A percentile compares a stretch with the other conserved stretches of the same genome.
Conservation (phyloP, 2,888 invertebrate species). For the Agriopis aurantiaria region DNA sequence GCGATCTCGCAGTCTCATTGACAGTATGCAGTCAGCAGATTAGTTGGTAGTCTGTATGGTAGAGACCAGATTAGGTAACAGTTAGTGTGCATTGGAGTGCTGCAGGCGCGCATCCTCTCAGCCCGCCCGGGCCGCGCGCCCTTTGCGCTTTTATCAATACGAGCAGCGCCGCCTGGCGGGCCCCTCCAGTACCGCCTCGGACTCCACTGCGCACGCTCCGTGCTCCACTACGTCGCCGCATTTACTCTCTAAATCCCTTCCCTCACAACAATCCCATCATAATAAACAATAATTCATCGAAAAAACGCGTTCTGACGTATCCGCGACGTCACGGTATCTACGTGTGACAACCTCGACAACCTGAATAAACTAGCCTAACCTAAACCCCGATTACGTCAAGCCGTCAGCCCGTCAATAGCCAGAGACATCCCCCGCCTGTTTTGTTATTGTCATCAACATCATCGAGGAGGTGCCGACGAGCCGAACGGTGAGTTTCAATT, state of each 20-base stretch:
- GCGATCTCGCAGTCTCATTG: background rate
- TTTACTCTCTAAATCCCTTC: slow-evolving; percentile 65
- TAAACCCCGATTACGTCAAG: slow-evolving; percentile 62
- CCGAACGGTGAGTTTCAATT: slow-evolving; percentile 68
- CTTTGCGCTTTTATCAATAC: slow-evolving; percentile 83
- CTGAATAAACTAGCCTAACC: slow-evolving; percentile 53
- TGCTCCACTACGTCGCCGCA: slow-evolving; percentile 73
- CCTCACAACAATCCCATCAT: slow-evolving; percentile 71
- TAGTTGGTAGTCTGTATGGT: slow-evolving; percentile 10
- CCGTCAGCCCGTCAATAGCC: slow-evolving; percentile 60
- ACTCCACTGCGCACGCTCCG: slow-evolving; percentile 80
- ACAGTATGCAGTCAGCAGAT: slow-evolving; percentile 18
- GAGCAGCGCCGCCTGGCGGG: slow-evolving; percentile 75
- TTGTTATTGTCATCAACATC: slow-evolving; percentile 46
- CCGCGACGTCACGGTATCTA: slow-evolving; percentile 19
- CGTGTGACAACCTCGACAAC: slow-evolving; percentile 48
- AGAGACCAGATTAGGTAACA: slow-evolving; percentile 14
- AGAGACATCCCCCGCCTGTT: slow-evolving; percentile 45
- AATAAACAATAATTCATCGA: slow-evolving; percentile 57
- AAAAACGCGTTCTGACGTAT: slow-evolving; percentile 45
- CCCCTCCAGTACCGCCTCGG: slow-evolving; percentile 68
- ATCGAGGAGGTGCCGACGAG: slow-evolving; percentile 49
- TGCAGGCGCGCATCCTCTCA: slow-evolving; percentile 52
- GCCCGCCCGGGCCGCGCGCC: slow-evolving; percentile 59
- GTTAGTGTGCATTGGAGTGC: slow-evolving; percentile 10